Base-by-base conservation (phyloP, 2,797 vertebrate genomes). In the Esox lucius region DNA sequence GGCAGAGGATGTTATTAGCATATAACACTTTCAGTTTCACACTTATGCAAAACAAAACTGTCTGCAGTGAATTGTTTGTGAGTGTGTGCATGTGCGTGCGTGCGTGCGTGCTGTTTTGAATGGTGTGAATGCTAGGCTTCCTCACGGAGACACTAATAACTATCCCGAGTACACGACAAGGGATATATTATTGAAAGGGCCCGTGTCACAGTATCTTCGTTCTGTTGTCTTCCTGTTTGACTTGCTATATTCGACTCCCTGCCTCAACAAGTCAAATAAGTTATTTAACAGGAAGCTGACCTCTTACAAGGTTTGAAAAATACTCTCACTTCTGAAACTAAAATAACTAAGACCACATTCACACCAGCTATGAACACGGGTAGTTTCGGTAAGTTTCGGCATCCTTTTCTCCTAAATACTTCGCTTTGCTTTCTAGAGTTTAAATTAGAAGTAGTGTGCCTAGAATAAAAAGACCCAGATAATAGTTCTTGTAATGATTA, bases 121-220 rank as follows among this genome's bases (percentile, higher is more conserved):
- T 51, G 73, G 75, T 1, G 79, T 70, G 70, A 68, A 66, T 73
- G 51, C 59, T 73, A 22, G 71, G 62, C 75, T 83, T 72, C 22
- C 64, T 75, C 73, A 79, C 74, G 78, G 73, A 82, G 81, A 83
- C 79, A 81, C 80, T 81, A 83, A 78, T 88, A 66, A 74, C 78
- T 78, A 73, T 80, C 80, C 73, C 67, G 79, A 83, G 82, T 87
- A 86, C 83, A 87, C 80, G 86, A 87, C 80, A 86, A 17, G 28
- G 17, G 64, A 66, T 66, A 33, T 64, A 66, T 66, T 66, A 35
- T 66, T 66, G 26, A 66, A 33, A 33, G 13, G 64, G 26, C 13
- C 64, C 31, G 7, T 7, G 8, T 66, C 26, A 28, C 26, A 33
- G 3, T 3, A 1, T 66, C 13, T 65, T 65, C 24, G 6, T 31